A percentile compares a stretch with the other conserved stretches of the same genome.
phyloP scores from a whole-genome alignment of 2,888 invertebrate species.

The Carpatolechia fugitivella region DNA sequence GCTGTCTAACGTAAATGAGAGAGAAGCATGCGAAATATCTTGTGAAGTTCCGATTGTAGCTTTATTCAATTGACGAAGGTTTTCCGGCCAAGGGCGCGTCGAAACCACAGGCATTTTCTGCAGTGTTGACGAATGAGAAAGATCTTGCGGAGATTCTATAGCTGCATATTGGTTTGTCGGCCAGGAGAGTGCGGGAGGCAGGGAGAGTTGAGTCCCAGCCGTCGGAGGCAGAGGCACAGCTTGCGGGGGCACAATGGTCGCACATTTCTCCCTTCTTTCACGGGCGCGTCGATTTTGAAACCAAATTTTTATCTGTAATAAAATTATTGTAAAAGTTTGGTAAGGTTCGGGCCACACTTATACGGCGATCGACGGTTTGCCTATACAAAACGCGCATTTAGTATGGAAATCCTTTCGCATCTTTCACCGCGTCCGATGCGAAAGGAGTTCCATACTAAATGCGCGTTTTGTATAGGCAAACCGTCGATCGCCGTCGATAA shows the following conservation, averaged over 20 bases:
- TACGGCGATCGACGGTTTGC: too few species aligned
- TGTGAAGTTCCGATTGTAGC: background rate
- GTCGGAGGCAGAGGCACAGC: constrained; percentile 57
- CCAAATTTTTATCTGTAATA: constrained; percentile 83
- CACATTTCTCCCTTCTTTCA: constrained; percentile 82
- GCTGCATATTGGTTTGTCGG: background rate
- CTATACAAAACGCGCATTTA: too few species aligned
- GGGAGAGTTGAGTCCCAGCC: constrained; percentile 13
- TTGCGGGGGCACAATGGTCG: constrained; percentile 51
- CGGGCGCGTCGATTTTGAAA: constrained; percentile 90
- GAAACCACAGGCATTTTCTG: background rate
- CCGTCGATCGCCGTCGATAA: too few species aligned
- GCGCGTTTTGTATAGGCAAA: too few species aligned
- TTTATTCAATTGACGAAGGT: background rate
- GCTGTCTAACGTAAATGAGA: background rate
- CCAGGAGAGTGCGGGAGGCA: constrained; percentile 12
- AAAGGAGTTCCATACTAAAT: too few species aligned
- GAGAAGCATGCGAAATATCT: background rate
- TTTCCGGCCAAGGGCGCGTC: background rate
- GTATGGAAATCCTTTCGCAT: too few species aligned
- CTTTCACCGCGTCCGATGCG: too few species aligned
- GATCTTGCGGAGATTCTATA: background rate
- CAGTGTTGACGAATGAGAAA: background rate
- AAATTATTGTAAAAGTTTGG: background rate
- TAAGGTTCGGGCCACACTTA: too few species aligned